Base-by-base conservation (phyloP, 2,113 vertebrate species). In the Crotalus viridis region DNA sequence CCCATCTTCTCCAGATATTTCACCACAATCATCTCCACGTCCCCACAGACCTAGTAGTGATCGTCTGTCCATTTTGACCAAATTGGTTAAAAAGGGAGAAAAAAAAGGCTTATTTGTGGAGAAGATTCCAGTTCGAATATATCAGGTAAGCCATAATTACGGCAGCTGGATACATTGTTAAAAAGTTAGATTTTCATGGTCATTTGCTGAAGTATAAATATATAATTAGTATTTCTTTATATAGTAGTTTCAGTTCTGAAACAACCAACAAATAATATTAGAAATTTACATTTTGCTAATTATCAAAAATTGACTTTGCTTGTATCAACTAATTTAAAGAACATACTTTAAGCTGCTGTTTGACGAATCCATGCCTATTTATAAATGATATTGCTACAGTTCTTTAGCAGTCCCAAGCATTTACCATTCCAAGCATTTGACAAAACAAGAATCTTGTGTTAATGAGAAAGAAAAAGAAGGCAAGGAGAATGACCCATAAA, bases 101-200 rank as follows among this genome's bases (percentile, higher is more conserved):
- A 99, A 99, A 96, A 99, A 99, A 94, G 99, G 99, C 2, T 98
- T 99, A 2, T 99, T 99, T 97, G 99, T 99, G 28, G 99, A 99
- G 96, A 99, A 99, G 96, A 99, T 99, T 99, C 99, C 99, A 0
- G 99, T 98, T 91, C 96, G 99, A 90, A 99, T 99, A 95, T 99
- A 99, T 95, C 99, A 99, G 99, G 99, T 99, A 96, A 81, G 92
- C 69, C 13, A 6, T 90, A 61, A 4, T 46, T 87, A 64, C 59
- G n/a, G 46, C 55, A 85, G 43, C 19, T 48, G 43, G 64, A 57
- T 92, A 22, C 6, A 0, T 56, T 57, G 8, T 48, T 26, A n/a
- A 81, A 89, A n/a, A 0, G 1, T 81, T 17, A n/a, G 28, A 28
- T 92, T 87, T 61, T 81, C 15, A 56, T 19, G 22, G 10, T 89